Evolutionary conservation across 2,113 vertebrate genomes (phyloP), one percentile per base, ranked within the genome.

Genomic region (Sebastes schlegelii): DNA sequence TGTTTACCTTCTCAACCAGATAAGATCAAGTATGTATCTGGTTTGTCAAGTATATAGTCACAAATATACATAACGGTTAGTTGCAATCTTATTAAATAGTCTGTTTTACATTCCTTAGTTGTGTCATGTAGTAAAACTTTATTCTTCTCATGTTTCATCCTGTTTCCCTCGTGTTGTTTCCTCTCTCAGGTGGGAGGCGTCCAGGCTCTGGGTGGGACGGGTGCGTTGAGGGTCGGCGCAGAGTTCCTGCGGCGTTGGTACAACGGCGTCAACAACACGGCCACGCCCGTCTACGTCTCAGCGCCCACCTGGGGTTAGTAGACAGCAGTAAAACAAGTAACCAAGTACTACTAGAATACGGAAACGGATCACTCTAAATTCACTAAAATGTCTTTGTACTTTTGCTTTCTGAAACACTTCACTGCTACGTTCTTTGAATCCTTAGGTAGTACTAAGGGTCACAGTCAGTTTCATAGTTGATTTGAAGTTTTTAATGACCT

Each of bases 181-280:
- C 34, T 34, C 3, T 34, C 34, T 9, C 94, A 99, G 98, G 95
- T 98, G 0, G 98, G 97, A 19, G 95, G 95, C 0, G 97, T 99
- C 55, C 98, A 99, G 93, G 91, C 92, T 84, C 88, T 99, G 79
- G 98, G 98, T 0, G 98, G 98, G 19, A 99, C 98, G 0, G 98
- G 98, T 0, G 97, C 97, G 0, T 85, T 99, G 88, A 97, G 97
- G 66, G 96, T 99, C 0, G 98, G 98, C 0, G 97, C 97, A 0
- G 98, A 99, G 73, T 99, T 99, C 87, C 94, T 99, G 78, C 92
- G 95, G 0, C 96, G 96, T 26, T 99, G 98, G 97, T 98, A 99
- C 94, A 99, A 99, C 2, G 97, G 98, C 34, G 95, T 90, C 68
- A 97, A 99, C 94, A 99, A 99, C 92, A 96, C 95, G 0, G 88